Conservation (phyloP, 2,888 invertebrate genomes). For the Cerceris rybyensis region DNA sequence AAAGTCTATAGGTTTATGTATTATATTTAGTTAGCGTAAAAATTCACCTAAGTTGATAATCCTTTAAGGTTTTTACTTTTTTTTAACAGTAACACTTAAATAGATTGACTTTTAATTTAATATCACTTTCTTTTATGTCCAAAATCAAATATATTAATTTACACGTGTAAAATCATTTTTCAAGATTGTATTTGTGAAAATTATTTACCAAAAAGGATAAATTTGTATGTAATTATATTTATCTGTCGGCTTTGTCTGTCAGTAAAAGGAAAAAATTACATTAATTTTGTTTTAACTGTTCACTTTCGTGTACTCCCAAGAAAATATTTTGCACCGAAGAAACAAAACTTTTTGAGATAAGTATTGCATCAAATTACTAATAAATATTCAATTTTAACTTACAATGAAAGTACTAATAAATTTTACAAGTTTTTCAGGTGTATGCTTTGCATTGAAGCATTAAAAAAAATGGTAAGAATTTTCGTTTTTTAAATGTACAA, state of each 20-base stretch:
- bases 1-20: slow-evolving; percentile 16
- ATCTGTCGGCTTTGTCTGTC: too few relatives aligned
- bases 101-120: too few relatives aligned
- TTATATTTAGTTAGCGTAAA: slow-evolving; percentile 12
- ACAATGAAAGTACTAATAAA: neutral
- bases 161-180: too few relatives aligned
- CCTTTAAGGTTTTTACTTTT: neutral
- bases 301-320: neutral
- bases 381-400: neutral
- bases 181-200: too few relatives aligned
- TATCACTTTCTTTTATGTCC: neutral
- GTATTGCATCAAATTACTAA: neutral
- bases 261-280: too few relatives aligned
- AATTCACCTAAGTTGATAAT: neutral
- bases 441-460: neutral
- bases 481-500: too few relatives aligned
- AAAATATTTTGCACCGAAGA: too few relatives aligned
- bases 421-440: neutral
- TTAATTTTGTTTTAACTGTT: neutral
- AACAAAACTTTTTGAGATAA: too few relatives aligned
- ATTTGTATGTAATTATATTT: too few relatives aligned
- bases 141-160: too few relatives aligned
- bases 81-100: too few relatives aligned
- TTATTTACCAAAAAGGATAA: too few relatives aligned
- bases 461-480: neutral